Percentiles rank a stretch among this genome's conserved stretches.
Evolutionary conservation across 92 coral and sea anemone species (phyloP).

Genomic region (Zoanthus sociatus): DNA sequence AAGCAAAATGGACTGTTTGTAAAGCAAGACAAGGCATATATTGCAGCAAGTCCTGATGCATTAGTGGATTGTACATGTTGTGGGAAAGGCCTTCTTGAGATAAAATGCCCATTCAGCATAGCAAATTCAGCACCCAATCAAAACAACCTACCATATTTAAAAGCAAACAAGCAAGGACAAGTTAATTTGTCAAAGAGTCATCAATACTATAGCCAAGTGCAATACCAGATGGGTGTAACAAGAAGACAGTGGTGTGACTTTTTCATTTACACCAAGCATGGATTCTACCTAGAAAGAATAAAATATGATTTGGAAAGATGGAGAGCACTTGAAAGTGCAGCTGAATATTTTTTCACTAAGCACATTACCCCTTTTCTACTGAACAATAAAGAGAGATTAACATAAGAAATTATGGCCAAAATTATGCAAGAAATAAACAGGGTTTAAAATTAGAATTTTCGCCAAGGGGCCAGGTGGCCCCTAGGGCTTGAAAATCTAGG

Average conservation of each 20-base stretch:
- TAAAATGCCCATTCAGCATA: conserved; percentile 6
- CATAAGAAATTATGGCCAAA: no score
- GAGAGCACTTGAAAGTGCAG: conserved; percentile 48
- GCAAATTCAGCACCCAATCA: neutral
- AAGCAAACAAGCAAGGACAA: neutral
- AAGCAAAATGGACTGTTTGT: conserved; percentile 40
- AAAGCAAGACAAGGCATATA: neutral
- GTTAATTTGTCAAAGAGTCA: conserved; percentile 30
- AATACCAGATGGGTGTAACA: conserved; percentile 58
- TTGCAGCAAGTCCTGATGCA: neutral
- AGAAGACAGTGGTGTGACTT: conserved; percentile 59
- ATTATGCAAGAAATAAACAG: no score
- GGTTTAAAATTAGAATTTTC: no score
- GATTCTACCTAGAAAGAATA: conserved; percentile 52
- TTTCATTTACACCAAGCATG: conserved; percentile 38
- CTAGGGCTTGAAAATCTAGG: no score
- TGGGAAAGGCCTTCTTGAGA: neutral
- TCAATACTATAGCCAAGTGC: conserved; percentile 60
- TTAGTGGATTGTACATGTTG: neutral
- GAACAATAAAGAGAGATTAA: no score
- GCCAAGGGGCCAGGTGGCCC: no score
- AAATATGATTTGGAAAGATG: conserved; percentile 55
- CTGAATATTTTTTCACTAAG: conserved; percentile 57
- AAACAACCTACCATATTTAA: neutral
- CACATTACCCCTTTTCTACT: conserved; percentile 37